Evolutionary conservation across 1,140 invertebrate species (phyloP).

Genomic region (Tetragonula clypearis): DNA sequence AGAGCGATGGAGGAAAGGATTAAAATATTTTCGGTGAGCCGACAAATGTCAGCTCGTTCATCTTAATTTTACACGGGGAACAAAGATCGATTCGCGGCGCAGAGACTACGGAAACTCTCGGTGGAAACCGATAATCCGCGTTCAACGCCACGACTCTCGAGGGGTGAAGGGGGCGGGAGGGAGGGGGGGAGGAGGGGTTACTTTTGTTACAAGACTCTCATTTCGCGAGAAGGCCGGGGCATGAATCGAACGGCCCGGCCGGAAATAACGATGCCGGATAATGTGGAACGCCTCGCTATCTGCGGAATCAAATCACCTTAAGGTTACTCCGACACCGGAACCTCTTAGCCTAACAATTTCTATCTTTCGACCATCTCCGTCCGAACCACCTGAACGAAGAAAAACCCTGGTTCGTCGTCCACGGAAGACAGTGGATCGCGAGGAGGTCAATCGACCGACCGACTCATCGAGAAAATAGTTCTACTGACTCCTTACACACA

Average conservation of each 20-base stretch:
- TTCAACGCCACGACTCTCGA: constrained; percentile 48
- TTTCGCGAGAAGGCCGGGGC: constrained; percentile 54
- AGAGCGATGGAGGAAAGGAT: not conserved
- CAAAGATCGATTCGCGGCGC: constrained; percentile 45
- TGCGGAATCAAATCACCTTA: constrained; percentile 75
- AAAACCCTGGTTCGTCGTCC: not conserved
- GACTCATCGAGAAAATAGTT: constrained; percentile 57
- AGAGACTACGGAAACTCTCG: constrained; percentile 31
- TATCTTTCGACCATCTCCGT: constrained; percentile 44
- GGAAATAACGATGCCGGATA: constrained; percentile 77
- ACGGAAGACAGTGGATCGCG: constrained; percentile 29
- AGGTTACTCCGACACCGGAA: constrained; percentile 67
- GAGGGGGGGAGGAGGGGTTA: constrained; percentile 36
- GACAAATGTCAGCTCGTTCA: constrained; percentile 2
- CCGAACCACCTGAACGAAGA: not conserved
- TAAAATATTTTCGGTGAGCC: not conserved
- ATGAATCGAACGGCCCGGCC: constrained; percentile 66
- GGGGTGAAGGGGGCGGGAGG: constrained; percentile 18
- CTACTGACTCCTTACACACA: too few relatives aligned
- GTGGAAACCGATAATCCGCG: constrained; percentile 58
- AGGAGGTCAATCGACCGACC: constrained; percentile 58
- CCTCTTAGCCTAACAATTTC: constrained; percentile 71
- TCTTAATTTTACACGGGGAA: constrained; percentile 30
- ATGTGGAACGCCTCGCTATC: constrained; percentile 67
- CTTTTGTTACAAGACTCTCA: constrained; percentile 66